Conservation (phyloP, 92 coral and sea anemone genomes). For the Nematostella vectensis region DNA sequence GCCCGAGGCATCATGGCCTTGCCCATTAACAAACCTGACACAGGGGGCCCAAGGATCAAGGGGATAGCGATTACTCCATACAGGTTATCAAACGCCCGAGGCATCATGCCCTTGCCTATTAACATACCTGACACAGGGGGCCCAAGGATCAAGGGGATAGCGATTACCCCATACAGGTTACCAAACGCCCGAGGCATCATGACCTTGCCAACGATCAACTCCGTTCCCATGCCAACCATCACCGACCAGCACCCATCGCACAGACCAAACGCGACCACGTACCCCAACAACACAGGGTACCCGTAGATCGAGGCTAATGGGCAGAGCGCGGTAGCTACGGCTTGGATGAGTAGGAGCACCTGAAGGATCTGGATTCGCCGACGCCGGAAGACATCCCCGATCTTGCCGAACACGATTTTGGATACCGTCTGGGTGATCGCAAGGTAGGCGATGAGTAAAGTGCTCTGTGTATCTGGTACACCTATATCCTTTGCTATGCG, state of each 20-base stretch:
- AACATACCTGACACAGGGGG: conserved; percentile 72
- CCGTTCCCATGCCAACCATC: conserved; percentile 64
- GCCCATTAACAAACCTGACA: conserved; percentile 62
- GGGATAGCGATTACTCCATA: conserved; percentile 58
- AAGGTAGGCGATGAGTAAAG: conserved; percentile 44
- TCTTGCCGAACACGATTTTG: conserved; percentile 38
- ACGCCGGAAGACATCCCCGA: conserved; percentile 29
- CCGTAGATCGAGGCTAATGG: conserved; percentile 50
- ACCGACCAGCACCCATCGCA: conserved; percentile 67
- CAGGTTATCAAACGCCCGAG: conserved; percentile 65
- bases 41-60: conserved; percentile 54
- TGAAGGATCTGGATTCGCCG: conserved; percentile 26
- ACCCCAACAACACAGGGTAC: conserved; percentile 30
- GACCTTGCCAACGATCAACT: conserved; percentile 35
- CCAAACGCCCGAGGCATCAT: conserved; percentile 52
- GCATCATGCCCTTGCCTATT: conserved; percentile 52
- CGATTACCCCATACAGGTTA: conserved; percentile 50
- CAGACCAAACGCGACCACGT: conserved; percentile 55
- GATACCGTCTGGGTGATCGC: conserved; percentile 41
- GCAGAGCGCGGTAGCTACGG: conserved; percentile 38
- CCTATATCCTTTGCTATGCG: conserved; percentile 49
- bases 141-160: conserved; percentile 30
- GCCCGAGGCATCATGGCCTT: conserved; percentile 61
- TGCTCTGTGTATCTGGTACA: conserved; percentile 27
- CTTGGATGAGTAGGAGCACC: conserved; percentile 26